phyloP scores from a whole-genome alignment of 2,888 invertebrate species.

The Leptopilina myrica region DNA sequence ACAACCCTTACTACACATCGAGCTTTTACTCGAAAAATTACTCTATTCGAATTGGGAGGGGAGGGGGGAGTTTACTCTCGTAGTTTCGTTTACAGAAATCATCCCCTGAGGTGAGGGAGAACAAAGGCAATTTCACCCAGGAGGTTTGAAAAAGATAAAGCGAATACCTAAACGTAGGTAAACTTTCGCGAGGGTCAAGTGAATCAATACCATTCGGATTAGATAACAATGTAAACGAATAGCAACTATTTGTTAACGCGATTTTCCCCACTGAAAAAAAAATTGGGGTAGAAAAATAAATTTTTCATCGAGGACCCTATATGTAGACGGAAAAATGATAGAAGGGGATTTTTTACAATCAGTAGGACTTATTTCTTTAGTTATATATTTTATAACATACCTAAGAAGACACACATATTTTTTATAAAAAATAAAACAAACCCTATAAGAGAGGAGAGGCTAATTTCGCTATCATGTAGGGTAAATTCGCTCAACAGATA shows the following conservation, averaged over 20 bases:
- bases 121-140: constrained; percentile 67
- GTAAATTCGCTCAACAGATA: no score
- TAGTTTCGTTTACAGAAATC: constrained; percentile 48
- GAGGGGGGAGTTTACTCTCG: neutral
- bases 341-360: no score
- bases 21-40: constrained; percentile 28
- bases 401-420: no score
- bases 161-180: constrained; percentile 28
- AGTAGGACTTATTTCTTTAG: no score
- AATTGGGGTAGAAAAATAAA: neutral
- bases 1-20: neutral
- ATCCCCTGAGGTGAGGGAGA: constrained; percentile 55
- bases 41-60: neutral
- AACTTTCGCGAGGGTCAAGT: constrained; percentile 43
- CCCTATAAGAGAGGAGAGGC: no score
- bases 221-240: constrained; percentile 44
- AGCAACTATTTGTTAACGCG: constrained; percentile 31
- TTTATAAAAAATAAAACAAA: no score
- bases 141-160: constrained; percentile 56
- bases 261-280: constrained; percentile 6
- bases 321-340: no score
- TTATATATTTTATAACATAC: no score
- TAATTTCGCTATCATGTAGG: no score
- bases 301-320: no score
- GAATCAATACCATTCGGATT: constrained; percentile 40